These are phyloP conservation scores for Synanceia verrucosa DNA, from an alignment of 2,797 vertebrate species.

Conservation along the genomic window DNA sequence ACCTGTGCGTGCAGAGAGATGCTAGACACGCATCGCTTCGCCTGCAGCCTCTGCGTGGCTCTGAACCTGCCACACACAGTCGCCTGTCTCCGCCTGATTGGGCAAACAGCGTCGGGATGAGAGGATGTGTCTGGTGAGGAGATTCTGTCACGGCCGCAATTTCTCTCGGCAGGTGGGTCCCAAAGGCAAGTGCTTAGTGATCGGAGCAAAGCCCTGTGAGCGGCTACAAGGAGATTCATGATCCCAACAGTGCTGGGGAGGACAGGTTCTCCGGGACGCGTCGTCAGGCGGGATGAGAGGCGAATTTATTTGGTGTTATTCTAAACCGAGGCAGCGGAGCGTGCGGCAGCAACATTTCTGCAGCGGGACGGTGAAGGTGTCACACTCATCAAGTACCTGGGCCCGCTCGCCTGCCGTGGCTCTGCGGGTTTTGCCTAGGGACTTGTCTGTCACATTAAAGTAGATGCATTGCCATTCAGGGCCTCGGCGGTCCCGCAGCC, in stretches of 20 bases:
- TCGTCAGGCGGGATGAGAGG: slow-evolving; percentile 83
- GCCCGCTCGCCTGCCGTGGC: slow-evolving; percentile 79
- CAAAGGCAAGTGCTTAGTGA: slow-evolving; percentile 81
- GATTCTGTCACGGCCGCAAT: slow-evolving; percentile 62
- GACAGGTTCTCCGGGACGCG: slow-evolving; percentile 79
- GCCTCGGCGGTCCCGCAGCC: slow-evolving; percentile 80
- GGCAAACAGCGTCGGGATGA: slow-evolving; percentile 71
- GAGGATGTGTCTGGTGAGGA: slow-evolving; percentile 78
- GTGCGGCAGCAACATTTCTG: slow-evolving; percentile 82
- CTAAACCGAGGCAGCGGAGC: slow-evolving; percentile 82
- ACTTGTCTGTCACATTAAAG: slow-evolving; percentile 88
- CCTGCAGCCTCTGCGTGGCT: too few relatives aligned
- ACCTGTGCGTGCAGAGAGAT: slow-evolving; percentile 62
- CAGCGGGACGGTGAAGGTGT: slow-evolving; percentile 83
- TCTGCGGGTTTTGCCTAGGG: slow-evolving; percentile 83
- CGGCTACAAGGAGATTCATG: slow-evolving; percentile 83
- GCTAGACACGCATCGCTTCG: too few relatives aligned
- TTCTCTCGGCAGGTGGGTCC: slow-evolving; percentile 77
- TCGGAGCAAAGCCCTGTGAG: slow-evolving; percentile 82
- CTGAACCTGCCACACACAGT: slow-evolving; percentile 78
- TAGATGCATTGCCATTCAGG: slow-evolving; percentile 87
- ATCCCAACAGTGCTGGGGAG: slow-evolving; percentile 82
- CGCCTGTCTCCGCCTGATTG: slow-evolving; percentile 71
- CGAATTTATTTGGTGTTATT: slow-evolving; percentile 84
- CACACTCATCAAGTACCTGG: slow-evolving; percentile 87